These are phyloP conservation scores for Caenorhabditis doughertyi DNA, from an alignment of 2,888 invertebrate species.

Conservation along the genomic window DNA sequence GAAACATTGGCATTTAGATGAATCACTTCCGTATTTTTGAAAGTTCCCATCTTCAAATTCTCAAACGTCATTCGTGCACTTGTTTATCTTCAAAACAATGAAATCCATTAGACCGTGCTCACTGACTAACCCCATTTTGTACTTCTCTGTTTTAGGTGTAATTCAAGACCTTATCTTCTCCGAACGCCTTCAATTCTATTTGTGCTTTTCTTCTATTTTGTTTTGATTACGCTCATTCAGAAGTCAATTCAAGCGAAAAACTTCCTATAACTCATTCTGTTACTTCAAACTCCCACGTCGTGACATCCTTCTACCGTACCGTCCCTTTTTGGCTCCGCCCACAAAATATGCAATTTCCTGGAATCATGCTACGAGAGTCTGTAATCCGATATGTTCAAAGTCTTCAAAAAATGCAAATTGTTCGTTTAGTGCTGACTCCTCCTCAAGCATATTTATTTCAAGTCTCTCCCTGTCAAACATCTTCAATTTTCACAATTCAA, in stretches of 20 bases:
- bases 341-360: constrained; percentile 56
- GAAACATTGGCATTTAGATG: not conserved
- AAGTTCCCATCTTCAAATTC: not conserved
- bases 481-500: constrained; percentile 8
- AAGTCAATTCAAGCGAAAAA: constrained; percentile 26
- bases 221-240: constrained; percentile 8
- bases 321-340: constrained; percentile 18
- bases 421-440: constrained; percentile 29
- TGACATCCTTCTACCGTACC: constrained; percentile 7
- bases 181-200: constrained; percentile 19
- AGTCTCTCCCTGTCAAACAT: constrained; percentile 21
- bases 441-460: constrained; percentile 54
- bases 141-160: constrained; percentile 23
- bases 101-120: constrained; percentile 40
- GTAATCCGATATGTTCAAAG: constrained; percentile 52
- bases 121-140: constrained; percentile 31
- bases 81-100: not conserved
- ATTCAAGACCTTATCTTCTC: constrained; percentile 11
- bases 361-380: constrained; percentile 12
- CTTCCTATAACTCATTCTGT: constrained; percentile 3
- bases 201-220: constrained; percentile 1
- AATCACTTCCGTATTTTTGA: not conserved
- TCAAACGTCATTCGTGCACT: constrained; percentile 16
- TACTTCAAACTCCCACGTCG: not conserved
- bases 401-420: constrained; percentile 55